These are phyloP conservation scores for Temnothorax nylanderi DNA, from an alignment of 1,140 invertebrate species.

Conservation along the genomic window DNA sequence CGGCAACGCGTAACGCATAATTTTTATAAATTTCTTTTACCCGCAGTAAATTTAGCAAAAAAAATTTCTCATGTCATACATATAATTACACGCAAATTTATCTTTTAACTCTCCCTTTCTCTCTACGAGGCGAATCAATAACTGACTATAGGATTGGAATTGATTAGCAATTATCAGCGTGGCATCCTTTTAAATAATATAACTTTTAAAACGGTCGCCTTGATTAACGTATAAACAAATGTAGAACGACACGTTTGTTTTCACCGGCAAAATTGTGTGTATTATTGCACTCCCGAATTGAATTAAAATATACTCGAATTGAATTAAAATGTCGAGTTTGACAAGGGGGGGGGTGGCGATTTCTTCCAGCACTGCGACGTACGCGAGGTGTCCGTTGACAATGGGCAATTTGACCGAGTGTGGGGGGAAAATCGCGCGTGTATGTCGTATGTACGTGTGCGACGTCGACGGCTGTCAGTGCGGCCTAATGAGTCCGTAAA, in stretches of 20 bases:
- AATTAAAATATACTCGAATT: slow-evolving; percentile 14
- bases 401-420: slow-evolving; percentile 51
- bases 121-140: background rate
- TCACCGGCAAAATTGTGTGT: background rate
- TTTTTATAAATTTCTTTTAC: background rate
- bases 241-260: background rate
- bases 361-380: slow-evolving; percentile 22
- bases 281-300: background rate
- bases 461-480: slow-evolving; percentile 71
- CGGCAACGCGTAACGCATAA: background rate
- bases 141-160: background rate
- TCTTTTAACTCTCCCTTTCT: background rate
- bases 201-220: background rate
- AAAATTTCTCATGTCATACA: background rate
- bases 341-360: background rate
- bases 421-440: slow-evolving; percentile 61
- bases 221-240: background rate
- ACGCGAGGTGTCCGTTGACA: slow-evolving; percentile 57
- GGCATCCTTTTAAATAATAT: background rate
- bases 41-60: background rate
- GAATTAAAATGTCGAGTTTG: background rate
- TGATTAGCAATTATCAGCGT: background rate
- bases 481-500: slow-evolving; percentile 83
- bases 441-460: background rate
- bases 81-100: background rate